phyloP scores from a whole-genome alignment of 1,140 invertebrate genomes.

The Zaprionus gabonicus region DNA sequence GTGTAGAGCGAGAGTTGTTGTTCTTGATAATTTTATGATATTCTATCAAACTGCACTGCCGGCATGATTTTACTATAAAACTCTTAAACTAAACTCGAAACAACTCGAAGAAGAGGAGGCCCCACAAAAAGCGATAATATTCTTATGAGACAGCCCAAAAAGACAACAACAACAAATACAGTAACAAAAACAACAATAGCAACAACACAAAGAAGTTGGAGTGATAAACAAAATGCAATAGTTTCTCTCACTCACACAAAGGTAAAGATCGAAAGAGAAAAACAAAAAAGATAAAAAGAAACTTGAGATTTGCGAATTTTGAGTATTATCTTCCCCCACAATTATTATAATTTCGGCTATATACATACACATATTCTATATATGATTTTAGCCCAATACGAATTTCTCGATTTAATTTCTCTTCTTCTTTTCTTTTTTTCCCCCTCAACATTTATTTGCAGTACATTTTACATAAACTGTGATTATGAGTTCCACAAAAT shows the following conservation, averaged over 20 bases:
- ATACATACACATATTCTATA: background rate
- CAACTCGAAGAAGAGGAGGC: slow-evolving; percentile 9
- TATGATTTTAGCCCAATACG: background rate
- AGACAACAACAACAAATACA: slow-evolving; percentile 36
- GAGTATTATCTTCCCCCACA: background rate
- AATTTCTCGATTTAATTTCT: slow-evolving; percentile 1
- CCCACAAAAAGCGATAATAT: slow-evolving; percentile 53
- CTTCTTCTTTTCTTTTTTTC: background rate
- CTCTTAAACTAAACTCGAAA: slow-evolving; percentile 29
- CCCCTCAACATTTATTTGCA: slow-evolving; percentile 32
- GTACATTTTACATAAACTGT: slow-evolving; percentile 83
- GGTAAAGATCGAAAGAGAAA: slow-evolving; percentile 47
- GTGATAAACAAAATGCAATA: slow-evolving; percentile 74
- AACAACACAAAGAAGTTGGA: slow-evolving; percentile 42
- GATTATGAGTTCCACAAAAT: slow-evolving; percentile 85
- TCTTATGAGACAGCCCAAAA: slow-evolving; percentile 67
- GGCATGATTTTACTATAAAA: slow-evolving; percentile 73
- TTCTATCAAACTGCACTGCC: slow-evolving; percentile 79
- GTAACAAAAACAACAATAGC: slow-evolving; percentile 2
- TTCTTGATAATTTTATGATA: slow-evolving; percentile 38
- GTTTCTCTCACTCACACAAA: slow-evolving; percentile 70
- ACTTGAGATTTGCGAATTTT: background rate
- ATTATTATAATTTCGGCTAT: background rate
- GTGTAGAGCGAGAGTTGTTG: slow-evolving; percentile 38
- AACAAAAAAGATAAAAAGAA: background rate